Evolutionary conservation across 2,113 vertebrate genomes (phyloP), one percentile per base, ranked within the genome.

Genomic region (Pterocles burchelli): DNA sequence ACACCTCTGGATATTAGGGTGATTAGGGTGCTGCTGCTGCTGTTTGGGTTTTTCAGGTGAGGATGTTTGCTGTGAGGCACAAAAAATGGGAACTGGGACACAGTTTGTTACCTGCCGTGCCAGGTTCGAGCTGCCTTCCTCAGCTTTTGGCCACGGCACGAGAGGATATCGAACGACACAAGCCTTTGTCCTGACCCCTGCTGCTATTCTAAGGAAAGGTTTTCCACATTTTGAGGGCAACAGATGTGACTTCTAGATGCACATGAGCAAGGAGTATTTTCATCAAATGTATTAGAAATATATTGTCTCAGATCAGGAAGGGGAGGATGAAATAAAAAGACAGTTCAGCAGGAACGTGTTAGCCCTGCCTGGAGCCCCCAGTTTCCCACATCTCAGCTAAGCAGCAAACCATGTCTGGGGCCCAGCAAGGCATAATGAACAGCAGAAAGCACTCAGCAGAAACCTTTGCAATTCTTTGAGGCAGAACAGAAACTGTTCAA

Each of bases 361-460:
- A 55, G 17, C 48, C 24, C 38, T 76, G 62, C 21, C 65, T 59
- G 12, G 5, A 79, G 52, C 4, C 16, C 17, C 11, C 5, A 3
- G 16, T 33, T 77, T 74, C 43, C 29, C 48, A 52, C 12, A 93
- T 15, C 28, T 73, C 62, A 80, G 48, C 61, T n/a, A 20, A 89
- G 68, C 19, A 68, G 19, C 14, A 17, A 61, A 62, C 4, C 0
- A 4, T 0, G 0, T 12, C 33, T 17, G 28, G n/a, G n/a, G 58
- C 24, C 1, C 1, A 6, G 46, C 34, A 68, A 11, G 62, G 58
- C n/a, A 24, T 12, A 85, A 41, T 22, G 10, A 46, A 65, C 4
- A 71, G n/a, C 14, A 76, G 41, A 80, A 80, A 86, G 10, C 11
- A 34, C 38, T 31, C 57, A 29, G 54, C 49, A 81, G 51, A 89